Percentiles rank a stretch among this genome's conserved stretches.
Conservation (phyloP, 2,888 invertebrate genomes). For the Catotricha subobsoleta region DNA sequence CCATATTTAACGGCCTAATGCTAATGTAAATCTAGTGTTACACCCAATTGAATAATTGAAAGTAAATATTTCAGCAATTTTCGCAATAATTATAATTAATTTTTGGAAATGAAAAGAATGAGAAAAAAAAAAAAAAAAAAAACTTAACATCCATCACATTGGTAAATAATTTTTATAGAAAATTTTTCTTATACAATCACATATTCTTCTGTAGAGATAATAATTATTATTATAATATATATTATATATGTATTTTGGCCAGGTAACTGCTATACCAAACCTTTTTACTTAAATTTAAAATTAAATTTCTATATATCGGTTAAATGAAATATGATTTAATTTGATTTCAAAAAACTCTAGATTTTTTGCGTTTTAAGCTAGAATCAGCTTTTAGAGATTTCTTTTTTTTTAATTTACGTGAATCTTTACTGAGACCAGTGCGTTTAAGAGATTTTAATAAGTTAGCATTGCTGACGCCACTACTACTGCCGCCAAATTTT, state of each 20-base stretch:
- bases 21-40: no score
- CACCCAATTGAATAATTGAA: no score
- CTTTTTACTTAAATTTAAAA: background rate
- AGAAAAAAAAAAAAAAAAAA: no score
- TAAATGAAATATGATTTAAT: background rate
- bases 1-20: no score
- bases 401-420: constrained; percentile 3
- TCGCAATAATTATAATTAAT: no score
- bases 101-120: no score
- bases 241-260: background rate
- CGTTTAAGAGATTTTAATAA: background rate
- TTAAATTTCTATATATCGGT: background rate
- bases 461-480: background rate
- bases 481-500: background rate
- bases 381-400: constrained; percentile 5
- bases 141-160: no score
- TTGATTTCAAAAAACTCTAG: constrained; percentile 5
- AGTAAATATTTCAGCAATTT: no score
- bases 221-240: no score
- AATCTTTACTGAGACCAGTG: constrained; percentile 2
- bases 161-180: no score
- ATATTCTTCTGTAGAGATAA: no score
- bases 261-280: background rate
- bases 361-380: constrained; percentile 5
- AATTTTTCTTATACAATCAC: no score